Evolutionary conservation across 37 sponge, comb jelly and placozoan genomes (phyloP).

Genomic region (Aphrocallistes beatrix): DNA sequence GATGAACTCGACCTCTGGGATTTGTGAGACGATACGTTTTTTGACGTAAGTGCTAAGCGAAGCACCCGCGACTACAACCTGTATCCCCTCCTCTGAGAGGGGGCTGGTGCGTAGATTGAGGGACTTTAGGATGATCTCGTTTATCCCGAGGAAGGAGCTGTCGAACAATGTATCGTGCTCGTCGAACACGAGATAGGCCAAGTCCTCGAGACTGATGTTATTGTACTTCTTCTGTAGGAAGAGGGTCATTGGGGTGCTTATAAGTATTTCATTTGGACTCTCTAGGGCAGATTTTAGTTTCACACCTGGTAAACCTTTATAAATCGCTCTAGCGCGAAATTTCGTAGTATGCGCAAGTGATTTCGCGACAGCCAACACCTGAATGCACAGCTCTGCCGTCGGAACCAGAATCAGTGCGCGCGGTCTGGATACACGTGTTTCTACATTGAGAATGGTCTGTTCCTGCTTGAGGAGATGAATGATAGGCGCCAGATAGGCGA

Average conservation of each 20-base stretch:
- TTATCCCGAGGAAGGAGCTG: neutral
- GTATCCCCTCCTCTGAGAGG: neutral
- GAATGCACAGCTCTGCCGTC: conserved; percentile 1
- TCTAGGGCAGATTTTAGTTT: neutral
- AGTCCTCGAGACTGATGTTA: neutral
- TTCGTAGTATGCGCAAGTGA: neutral
- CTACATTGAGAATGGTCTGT: neutral
- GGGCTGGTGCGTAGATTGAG: neutral
- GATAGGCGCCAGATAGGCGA: neutral
- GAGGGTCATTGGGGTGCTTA: conserved; percentile 6
- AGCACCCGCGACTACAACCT: neutral
- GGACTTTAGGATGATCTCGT: neutral
- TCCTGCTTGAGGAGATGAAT: conserved; percentile 4
- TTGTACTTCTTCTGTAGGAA: neutral
- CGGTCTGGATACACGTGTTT: neutral
- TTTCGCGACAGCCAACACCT: conserved; percentile 6
- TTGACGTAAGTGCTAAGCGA: neutral
- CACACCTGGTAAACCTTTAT: neutral
- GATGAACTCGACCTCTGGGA: neutral
- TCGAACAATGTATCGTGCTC: neutral
- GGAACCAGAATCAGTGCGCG: neutral
- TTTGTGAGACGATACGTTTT: neutral
- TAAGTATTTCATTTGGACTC: neutral
- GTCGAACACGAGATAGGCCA: neutral
- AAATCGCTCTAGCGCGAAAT: neutral